These are phyloP conservation scores for Brachyptera risi DNA, from an alignment of 2,888 invertebrate genomes.

Conservation along the genomic window DNA sequence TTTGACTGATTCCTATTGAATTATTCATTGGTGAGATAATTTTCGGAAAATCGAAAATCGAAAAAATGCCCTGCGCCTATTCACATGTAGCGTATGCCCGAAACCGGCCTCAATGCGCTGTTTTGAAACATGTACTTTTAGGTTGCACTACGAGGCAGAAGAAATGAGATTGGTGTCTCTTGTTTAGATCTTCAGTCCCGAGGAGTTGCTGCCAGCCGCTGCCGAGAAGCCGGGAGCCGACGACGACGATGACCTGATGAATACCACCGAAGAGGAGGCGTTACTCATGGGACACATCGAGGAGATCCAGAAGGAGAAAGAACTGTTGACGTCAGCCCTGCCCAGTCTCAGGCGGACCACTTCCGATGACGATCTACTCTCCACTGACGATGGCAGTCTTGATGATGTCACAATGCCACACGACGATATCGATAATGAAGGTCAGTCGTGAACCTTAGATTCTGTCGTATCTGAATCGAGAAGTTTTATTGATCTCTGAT, in stretches of 20 bases:
- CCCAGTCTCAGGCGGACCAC: constrained; percentile 78
- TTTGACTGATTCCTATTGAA: too few relatives aligned
- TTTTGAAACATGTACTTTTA: constrained; percentile 67
- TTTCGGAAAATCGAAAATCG: too few relatives aligned
- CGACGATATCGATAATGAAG: constrained; percentile 30
- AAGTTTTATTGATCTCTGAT: too few relatives aligned
- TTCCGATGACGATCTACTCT: constrained; percentile 81
- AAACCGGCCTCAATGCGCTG: constrained; percentile 70
- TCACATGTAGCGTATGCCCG: constrained; percentile 80
- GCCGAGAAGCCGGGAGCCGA: constrained; percentile 47
- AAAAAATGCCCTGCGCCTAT: too few relatives aligned
- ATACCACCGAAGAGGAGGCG: constrained; percentile 66
- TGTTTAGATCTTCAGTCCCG: constrained; percentile 51
- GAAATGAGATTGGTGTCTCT: background rate
- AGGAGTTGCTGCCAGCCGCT: constrained; percentile 46
- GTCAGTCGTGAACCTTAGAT: too few relatives aligned
- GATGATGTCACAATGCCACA: constrained; percentile 45
- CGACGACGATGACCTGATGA: constrained; percentile 50
- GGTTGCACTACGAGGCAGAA: background rate
- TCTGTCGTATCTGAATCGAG: too few relatives aligned
- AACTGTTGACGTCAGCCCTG: constrained; percentile 70
- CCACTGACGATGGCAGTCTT: constrained; percentile 67
- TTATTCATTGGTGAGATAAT: too few relatives aligned
- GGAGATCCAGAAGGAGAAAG: constrained; percentile 79
- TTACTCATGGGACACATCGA: constrained; percentile 72